Evolutionary conservation across 2,797 vertebrate genomes (phyloP), one percentile per base, ranked within the genome.

Genomic region (Crax fasciolata): DNA sequence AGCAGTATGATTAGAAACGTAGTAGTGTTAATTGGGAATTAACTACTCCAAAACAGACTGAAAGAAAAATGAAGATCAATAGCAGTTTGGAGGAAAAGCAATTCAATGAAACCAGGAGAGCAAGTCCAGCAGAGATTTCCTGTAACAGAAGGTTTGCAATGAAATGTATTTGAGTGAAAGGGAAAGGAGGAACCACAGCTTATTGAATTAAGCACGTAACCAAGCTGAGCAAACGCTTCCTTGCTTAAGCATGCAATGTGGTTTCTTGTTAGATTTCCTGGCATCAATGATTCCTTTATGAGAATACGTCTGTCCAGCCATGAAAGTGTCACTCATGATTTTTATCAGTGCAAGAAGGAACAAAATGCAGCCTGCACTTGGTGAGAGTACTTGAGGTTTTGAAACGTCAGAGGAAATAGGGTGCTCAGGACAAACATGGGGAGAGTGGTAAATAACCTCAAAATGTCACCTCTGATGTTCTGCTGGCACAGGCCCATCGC

Each of bases 191-290:
- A 85, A 51, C 52, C 11, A 19, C 1, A 5, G 11, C 6, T 51
- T 38, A 24, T 44, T 41, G 10, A 41, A 63, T 55, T 46, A 66
- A 83, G 51, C 32, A 51, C 2, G 0, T 9, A 39, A 82, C 24
- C 11, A 87, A 78, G 21, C 12, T 27, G 12, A 74, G 35, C 16
- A 54, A 70, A 46, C 49, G 20, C 52, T 54, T 74, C 46, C 39
- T 35, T 61, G 13, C 25, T 61, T 13, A 41, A 43, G 39, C 28
- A 35, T 30, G 65, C 27, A n/a, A 28, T 0, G 0, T 15, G 5
- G 10, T 28, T 83, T 54, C 44, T 82, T 11, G 67, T 54, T 44
- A 41, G 67, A 27, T 58, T 75, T 67, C 14, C 44, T 59, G 63
- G 8, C 27, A 21, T 41, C 35, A 32, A 7, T 38, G 63, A 15